Conservation (phyloP, 2,888 invertebrate genomes). For the Trileptium ribeirensis region DNA sequence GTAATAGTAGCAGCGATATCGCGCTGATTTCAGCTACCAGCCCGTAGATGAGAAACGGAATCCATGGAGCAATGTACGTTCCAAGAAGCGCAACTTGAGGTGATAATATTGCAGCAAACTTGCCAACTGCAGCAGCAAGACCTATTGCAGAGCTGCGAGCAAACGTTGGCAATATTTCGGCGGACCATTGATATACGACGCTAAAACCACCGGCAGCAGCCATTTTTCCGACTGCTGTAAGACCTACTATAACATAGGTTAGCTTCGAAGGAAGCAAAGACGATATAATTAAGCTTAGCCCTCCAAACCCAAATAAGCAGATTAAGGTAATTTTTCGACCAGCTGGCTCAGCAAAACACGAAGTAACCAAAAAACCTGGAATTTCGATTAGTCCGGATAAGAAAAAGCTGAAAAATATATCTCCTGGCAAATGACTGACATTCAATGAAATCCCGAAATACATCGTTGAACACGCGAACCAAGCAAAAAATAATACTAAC, state of each 20-base stretch:
- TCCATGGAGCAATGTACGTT: not conserved
- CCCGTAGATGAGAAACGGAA: not conserved
- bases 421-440: not conserved
- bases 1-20: not conserved
- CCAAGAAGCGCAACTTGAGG: not conserved
- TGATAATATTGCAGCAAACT: not conserved
- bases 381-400: not conserved
- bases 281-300: not conserved
- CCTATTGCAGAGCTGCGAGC: slow-evolving; percentile 23
- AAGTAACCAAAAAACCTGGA: not conserved
- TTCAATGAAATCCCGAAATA: not conserved
- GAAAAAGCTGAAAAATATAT: not conserved
- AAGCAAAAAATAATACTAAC: not conserved
- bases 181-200: slow-evolving; percentile 22
- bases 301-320: not conserved
- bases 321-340: not conserved
- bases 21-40: not conserved
- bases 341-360: not conserved
- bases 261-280: not conserved
- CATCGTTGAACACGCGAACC: not conserved
- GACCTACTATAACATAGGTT: not conserved
- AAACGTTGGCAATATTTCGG: slow-evolving; percentile 27
- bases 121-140: not conserved
- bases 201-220: slow-evolving; percentile 20
- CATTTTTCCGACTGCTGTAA: slow-evolving; percentile 1